A percentile compares a stretch with the other conserved stretches of the same genome.
phyloP scores from a whole-genome alignment of 2,113 vertebrate species.

The Equus przewalskii region DNA sequence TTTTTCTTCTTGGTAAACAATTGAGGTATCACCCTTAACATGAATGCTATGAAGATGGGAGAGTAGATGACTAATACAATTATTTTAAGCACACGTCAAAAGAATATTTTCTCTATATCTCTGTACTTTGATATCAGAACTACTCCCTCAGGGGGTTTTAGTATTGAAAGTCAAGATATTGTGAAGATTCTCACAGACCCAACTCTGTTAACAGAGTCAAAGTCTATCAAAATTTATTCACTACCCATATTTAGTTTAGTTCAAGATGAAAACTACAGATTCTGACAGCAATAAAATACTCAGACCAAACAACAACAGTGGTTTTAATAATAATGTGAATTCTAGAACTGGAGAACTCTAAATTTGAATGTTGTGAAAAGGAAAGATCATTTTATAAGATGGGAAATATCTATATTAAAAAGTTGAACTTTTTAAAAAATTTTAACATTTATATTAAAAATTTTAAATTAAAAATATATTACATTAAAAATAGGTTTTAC shows the following conservation, averaged over 20 bases:
- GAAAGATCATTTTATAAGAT: neutral
- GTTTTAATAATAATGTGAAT: neutral
- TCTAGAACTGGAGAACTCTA: neutral
- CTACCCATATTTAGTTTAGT: neutral
- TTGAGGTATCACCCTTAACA: neutral
- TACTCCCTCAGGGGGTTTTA: neutral
- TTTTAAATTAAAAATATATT: no score
- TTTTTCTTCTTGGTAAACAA: slow-evolving; percentile 26
- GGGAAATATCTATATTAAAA: neutral
- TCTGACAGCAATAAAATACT: slow-evolving; percentile 1
- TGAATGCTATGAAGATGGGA: neutral
- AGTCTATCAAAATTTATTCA: slow-evolving; percentile 34
- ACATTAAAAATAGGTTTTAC: no score
- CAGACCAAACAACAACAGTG: neutral
- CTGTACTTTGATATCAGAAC: neutral
- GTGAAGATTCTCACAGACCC: neutral
- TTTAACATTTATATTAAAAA: no score
- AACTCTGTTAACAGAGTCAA: neutral
- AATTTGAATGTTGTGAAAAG: neutral
- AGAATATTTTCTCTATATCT: neutral
- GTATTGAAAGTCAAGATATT: slow-evolving; percentile 15
- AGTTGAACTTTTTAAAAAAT: no score
- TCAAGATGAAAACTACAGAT: slow-evolving; percentile 6
- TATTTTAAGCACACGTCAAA: slow-evolving; percentile 8
- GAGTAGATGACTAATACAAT: neutral